Conservation (phyloP, 2,888 invertebrate genomes). For the Celastrina argiolus region DNA sequence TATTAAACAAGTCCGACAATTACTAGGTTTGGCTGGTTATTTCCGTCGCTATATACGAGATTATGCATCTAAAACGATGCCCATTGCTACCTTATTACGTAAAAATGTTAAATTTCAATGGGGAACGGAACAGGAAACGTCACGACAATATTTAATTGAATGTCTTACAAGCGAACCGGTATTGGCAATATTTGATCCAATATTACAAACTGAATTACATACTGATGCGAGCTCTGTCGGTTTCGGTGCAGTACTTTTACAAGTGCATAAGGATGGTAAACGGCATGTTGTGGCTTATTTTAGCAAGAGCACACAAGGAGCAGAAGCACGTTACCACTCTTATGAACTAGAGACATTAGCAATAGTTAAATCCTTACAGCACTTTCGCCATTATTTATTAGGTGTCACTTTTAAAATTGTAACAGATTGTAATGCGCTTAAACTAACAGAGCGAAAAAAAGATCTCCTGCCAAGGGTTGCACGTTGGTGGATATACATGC, state of each 20-base stretch:
- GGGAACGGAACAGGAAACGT: constrained; percentile 11
- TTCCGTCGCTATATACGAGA: too few species aligned
- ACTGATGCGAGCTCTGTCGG: constrained; percentile 35
- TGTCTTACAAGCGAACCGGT: too few species aligned
- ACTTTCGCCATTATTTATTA: constrained; percentile 30
- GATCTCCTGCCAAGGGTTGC: constrained; percentile 32
- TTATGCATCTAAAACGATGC: too few species aligned
- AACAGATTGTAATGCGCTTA: constrained; percentile 32
- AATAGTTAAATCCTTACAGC: constrained; percentile 32
- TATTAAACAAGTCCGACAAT: too few species aligned
- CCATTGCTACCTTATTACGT: too few species aligned
- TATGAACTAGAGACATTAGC: constrained; percentile 27
- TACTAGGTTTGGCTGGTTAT: too few species aligned
- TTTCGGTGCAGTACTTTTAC: constrained; percentile 30
- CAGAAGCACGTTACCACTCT: neutral
- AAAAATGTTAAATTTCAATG: too few species aligned
- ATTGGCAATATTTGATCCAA: constrained; percentile 30
- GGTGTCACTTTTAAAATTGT: constrained; percentile 28
- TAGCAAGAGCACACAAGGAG: neutral
- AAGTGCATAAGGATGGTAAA: neutral
- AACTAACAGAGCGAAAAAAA: constrained; percentile 31
- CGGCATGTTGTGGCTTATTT: neutral
- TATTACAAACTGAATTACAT: constrained; percentile 24
- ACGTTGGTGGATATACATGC: constrained; percentile 33
- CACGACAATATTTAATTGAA: constrained; percentile 25